Evolutionary conservation across 2,797 vertebrate species (phyloP), one percentile per base, ranked within the genome.

Genomic region (Xenops minutus): DNA sequence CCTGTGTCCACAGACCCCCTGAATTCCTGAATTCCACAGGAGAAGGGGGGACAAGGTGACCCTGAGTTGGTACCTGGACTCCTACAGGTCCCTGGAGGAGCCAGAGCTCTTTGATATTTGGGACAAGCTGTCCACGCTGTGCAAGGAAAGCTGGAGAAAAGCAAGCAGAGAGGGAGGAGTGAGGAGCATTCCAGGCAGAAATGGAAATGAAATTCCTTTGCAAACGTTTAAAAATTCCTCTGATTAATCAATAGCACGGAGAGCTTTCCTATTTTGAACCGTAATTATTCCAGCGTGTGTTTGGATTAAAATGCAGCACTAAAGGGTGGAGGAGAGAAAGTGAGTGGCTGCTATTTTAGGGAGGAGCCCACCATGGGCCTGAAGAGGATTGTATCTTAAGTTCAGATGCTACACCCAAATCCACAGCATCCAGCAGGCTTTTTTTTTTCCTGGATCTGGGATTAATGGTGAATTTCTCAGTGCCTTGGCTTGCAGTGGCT

Each of bases 271-370:
- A 94, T 94, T 92, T 81, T 56, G 91, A 81, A 73, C n/a, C 30
- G 4, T 92, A 92, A 96, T 93, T 90, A 89, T 85, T 93, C 85
- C 94, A 93, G 54, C n/a, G 22, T 89, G 87, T 76, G 89, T 73
- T 93, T 79, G 74, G 91, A 85, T 94, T 84, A 94, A 93, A 94
- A 96, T 39, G 78, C 71, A 85, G 82, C 67, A 61, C 32, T 43
- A 64, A 64, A 93, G 96, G 95, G 95, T 95, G 95, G 95, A 95
- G 88, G 56, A 90, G n/a, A 86, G 80, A 94, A 94, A 92, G 88
- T 52, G 59, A 95, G 80, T 61, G 75, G 92, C 80, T 95, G 94
- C 95, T 96, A 20, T 94, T 95, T 93, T 64, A 94, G 95, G 95
- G 96, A 96, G 95, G 95, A 95, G 93, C 74, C 3, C n/a, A 94